A percentile compares a stretch with the other conserved stretches of the same genome.
phyloP scores from a whole-genome alignment of 2,888 invertebrate genomes.

The Coenonympha glycerion region DNA sequence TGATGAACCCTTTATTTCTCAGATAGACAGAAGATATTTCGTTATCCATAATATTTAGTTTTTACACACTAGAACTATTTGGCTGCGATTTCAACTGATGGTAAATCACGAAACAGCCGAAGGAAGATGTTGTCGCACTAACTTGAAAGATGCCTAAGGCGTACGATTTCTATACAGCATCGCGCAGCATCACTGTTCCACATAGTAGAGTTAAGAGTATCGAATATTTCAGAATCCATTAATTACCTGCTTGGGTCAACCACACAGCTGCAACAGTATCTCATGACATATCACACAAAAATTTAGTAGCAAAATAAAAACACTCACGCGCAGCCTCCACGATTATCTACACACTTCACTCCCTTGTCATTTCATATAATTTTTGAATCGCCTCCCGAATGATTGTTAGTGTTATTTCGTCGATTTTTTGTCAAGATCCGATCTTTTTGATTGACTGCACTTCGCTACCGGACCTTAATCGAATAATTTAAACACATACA shows the following conservation, averaged over 20 bases:
- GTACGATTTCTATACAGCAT: too few species aligned
- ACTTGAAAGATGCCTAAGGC: too few species aligned
- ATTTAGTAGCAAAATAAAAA: conserved; percentile 11
- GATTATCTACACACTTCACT: conserved; percentile 12
- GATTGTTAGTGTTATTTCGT: conserved; percentile 41
- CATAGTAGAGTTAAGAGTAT: too few species aligned
- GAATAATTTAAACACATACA: conserved; percentile 33
- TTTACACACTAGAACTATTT: too few species aligned
- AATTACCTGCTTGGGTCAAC: neutral
- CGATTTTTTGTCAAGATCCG: conserved; percentile 53
- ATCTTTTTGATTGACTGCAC: conserved; percentile 63
- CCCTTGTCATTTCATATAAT: conserved; percentile 23
- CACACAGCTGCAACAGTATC: neutral
- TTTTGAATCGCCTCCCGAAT: conserved; percentile 15
- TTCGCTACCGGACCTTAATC: conserved; percentile 55
- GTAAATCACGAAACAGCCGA: too few species aligned
- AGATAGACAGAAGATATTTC: too few species aligned
- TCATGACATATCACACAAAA: neutral
- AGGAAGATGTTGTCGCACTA: too few species aligned
- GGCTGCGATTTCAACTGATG: too few species aligned
- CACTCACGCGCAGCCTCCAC: conserved; percentile 2
- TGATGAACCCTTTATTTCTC: too few species aligned
- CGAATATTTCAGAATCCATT: too few species aligned
- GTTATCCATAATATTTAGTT: too few species aligned
- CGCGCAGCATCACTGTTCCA: too few species aligned